phyloP scores from a whole-genome alignment of 2,113 vertebrate genomes.

The Coracopsis vasa region DNA sequence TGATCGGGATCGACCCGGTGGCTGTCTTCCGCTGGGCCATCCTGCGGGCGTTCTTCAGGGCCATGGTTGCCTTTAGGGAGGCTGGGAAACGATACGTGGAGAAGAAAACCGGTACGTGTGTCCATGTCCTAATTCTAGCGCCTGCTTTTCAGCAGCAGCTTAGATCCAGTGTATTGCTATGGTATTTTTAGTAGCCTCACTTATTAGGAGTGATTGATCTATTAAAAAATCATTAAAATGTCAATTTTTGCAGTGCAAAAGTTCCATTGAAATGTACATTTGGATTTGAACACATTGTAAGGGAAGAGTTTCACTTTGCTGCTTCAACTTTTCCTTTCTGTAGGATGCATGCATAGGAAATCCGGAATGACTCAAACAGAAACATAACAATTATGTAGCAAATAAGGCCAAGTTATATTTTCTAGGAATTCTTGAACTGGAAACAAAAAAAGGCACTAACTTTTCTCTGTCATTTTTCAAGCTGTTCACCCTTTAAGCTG shows the following conservation, averaged over 20 bases:
- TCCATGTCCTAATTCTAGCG: neutral
- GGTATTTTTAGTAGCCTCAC: neutral
- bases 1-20: conserved; percentile 93
- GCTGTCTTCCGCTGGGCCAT: conserved; percentile 97
- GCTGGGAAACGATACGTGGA: conserved; percentile 86
- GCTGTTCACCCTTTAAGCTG: neutral
- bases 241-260: neutral
- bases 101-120: conserved; percentile 86
- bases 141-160: rapidly evolving
- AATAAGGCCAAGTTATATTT: neutral
- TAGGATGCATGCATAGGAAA: neutral
- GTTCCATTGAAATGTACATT: neutral
- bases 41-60: conserved; percentile 93
- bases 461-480: neutral
- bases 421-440: neutral
- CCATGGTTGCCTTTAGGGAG: conserved; percentile 88
- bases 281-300: neutral
- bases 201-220: neutral
- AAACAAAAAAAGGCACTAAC: neutral
- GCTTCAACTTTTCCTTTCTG: neutral
- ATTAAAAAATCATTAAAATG: neutral
- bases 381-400: neutral
- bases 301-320: neutral
- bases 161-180: neutral
- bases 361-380: neutral